A percentile compares a stretch with the other conserved stretches of the same genome.
Conservation (phyloP, 2,888 invertebrate species). For the Protophormia terraenovae region DNA sequence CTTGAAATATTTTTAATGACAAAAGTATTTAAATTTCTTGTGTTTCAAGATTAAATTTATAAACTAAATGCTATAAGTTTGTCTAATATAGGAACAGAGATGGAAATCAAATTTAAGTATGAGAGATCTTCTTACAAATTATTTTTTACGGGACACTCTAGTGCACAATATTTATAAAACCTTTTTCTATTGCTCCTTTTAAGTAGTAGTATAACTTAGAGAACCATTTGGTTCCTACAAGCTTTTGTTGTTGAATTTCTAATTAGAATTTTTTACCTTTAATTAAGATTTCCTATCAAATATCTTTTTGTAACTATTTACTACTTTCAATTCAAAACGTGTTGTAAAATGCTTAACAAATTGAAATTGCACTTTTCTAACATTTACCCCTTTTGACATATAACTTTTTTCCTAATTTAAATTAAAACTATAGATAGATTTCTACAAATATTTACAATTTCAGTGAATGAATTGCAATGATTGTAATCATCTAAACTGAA, state of each 20-base stretch:
- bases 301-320: background rate
- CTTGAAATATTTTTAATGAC: background rate
- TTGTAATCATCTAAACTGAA: constrained; percentile 6
- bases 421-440: background rate
- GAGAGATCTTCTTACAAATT: too few relatives aligned
- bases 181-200: too few relatives aligned
- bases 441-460: background rate
- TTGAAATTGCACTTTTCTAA: background rate
- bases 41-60: too few relatives aligned
- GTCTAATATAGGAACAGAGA: too few relatives aligned
- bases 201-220: too few relatives aligned
- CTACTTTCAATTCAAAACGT: background rate
- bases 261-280: background rate
- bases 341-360: background rate
- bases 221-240: too few relatives aligned
- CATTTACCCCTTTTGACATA: background rate
- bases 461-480: background rate
- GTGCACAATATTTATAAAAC: too few relatives aligned
- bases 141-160: too few relatives aligned
- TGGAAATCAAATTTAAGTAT: too few relatives aligned
- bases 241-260: background rate
- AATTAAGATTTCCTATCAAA: background rate
- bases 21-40: too few relatives aligned
- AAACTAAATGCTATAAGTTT: too few relatives aligned
- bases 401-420: background rate